phyloP scores from a whole-genome alignment of 1,140 invertebrate genomes.

The Caenorhabditis tropicalis region DNA sequence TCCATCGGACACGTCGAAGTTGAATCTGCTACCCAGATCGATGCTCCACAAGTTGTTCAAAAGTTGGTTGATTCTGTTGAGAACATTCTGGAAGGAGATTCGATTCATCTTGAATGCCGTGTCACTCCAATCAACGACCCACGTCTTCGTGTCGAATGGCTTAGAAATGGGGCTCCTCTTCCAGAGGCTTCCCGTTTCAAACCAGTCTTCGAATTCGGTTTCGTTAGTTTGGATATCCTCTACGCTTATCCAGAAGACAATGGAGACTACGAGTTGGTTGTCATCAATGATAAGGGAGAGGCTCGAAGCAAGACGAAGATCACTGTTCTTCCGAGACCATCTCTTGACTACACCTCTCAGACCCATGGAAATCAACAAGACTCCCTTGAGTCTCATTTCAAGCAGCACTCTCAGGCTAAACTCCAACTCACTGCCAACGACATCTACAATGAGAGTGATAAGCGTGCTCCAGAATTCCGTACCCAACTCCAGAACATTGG shows the following conservation, averaged over 20 bases:
- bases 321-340: slow-evolving; percentile 59
- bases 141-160: slow-evolving; percentile 94
- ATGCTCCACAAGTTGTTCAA: slow-evolving; percentile 74
- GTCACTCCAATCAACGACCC: slow-evolving; percentile 94
- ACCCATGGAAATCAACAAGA: slow-evolving; percentile 62
- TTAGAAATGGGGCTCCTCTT: slow-evolving; percentile 77
- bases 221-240: slow-evolving; percentile 69
- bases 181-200: slow-evolving; percentile 66
- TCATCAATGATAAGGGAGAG: slow-evolving; percentile 68
- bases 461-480: slow-evolving; percentile 68
- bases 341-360: slow-evolving; percentile 65
- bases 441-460: slow-evolving; percentile 63
- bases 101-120: slow-evolving; percentile 91
- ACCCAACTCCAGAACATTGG: slow-evolving; percentile 72
- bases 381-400: slow-evolving; percentile 67
- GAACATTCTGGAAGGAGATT: slow-evolving; percentile 80
- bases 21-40: slow-evolving; percentile 65
- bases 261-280: slow-evolving; percentile 68
- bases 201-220: slow-evolving; percentile 69
- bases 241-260: slow-evolving; percentile 70
- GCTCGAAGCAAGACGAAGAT: slow-evolving; percentile 63
- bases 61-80: slow-evolving; percentile 81
- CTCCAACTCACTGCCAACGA: slow-evolving; percentile 65
- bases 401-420: slow-evolving; percentile 65
- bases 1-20: slow-evolving; percentile 64